These are phyloP conservation scores for Meriones psammophilus DNA, from an alignment of 2,797 vertebrate species.

Conservation along the genomic window DNA sequence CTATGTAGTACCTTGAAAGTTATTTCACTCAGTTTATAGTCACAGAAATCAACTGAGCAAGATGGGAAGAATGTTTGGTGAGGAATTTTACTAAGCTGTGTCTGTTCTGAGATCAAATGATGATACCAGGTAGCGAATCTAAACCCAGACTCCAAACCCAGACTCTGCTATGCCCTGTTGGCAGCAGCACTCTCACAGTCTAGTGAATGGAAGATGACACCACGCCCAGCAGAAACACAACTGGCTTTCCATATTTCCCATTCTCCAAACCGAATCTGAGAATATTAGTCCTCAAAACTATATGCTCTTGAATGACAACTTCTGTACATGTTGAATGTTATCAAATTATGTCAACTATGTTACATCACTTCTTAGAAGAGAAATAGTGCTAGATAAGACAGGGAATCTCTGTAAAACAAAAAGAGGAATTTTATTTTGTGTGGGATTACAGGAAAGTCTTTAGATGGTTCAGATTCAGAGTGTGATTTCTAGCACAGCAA, in stretches of 20 bases:
- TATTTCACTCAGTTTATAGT: background rate
- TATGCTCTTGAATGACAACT: background rate
- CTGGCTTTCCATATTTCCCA: background rate
- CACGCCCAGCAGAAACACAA: background rate
- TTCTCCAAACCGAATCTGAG: background rate
- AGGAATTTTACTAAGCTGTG: background rate
- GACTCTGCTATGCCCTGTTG: no score
- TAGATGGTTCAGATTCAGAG: background rate
- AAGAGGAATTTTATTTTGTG: no score
- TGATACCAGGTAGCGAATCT: background rate
- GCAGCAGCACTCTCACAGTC: background rate
- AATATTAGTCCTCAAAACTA: background rate
- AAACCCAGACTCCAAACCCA: background rate
- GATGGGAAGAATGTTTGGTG: background rate
- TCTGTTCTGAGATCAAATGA: background rate
- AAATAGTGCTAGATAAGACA: no score
- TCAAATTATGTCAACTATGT: background rate
- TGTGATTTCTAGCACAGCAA: background rate
- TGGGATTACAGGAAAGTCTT: background rate
- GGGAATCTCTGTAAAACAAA: no score
- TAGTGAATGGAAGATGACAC: background rate
- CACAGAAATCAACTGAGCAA: background rate
- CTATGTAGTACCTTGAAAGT: background rate
- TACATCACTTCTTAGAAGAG: background rate
- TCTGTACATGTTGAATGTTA: background rate